These are phyloP conservation scores for Chionis minor DNA, from an alignment of 2,113 vertebrate genomes.

Conservation along the genomic window DNA sequence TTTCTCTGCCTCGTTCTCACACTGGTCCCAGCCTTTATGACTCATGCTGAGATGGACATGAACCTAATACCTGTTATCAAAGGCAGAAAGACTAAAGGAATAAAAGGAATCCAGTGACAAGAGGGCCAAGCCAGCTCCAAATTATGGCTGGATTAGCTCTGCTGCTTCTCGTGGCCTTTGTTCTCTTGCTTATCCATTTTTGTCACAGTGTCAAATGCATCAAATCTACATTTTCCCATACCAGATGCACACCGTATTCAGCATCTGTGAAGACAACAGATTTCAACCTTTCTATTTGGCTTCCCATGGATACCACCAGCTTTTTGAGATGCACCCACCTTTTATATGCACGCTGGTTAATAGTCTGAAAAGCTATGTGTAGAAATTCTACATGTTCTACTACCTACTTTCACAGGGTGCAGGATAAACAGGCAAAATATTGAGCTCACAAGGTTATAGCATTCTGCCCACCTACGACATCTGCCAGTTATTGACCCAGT, in stretches of 20 bases:
- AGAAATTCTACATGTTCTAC: neutral
- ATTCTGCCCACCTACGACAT: neutral
- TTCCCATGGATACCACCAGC: neutral
- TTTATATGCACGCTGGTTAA: neutral
- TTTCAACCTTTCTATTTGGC: neutral
- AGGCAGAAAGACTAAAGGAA: neutral
- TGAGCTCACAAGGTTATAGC: neutral
- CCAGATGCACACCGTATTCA: neutral
- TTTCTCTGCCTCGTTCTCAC: neutral
- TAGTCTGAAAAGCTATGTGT: neutral
- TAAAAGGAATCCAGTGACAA: neutral
- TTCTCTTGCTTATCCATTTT: neutral
- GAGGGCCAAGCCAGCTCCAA: neutral
- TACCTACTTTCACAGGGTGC: neutral
- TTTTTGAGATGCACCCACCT: neutral
- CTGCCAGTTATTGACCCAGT: neutral
- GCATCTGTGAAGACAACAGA: neutral
- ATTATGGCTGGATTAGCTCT: neutral
- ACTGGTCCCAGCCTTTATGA: neutral
- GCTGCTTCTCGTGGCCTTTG: neutral
- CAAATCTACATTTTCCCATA: neutral
- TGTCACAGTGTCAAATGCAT: neutral
- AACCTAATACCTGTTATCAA: neutral
- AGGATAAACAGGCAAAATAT: neutral
- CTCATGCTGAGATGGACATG: accelerated